Evolutionary conservation across 2,113 vertebrate species (phyloP), one percentile per base, ranked within the genome.

Genomic region (Leucoraja erinaceus): DNA sequence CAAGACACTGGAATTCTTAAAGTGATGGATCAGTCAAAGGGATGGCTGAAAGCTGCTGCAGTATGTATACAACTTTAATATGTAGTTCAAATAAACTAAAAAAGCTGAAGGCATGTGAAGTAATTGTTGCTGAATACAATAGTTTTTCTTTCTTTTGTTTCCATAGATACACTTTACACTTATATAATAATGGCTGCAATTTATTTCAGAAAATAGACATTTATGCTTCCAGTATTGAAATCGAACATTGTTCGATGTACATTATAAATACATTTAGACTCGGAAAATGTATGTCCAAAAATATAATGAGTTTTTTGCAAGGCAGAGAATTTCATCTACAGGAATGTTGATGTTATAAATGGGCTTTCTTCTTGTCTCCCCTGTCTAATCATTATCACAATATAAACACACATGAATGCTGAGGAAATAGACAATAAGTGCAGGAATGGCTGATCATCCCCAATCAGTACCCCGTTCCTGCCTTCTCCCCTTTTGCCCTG

Each of bases 1-100:
- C 94, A 95, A 68, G 97, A 97, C 25, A 74, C 3, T 4, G 96
- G 95, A 0, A 94, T 93, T 18, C 93, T 96, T n/a, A 96, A 94
- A 93, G 95, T 96, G 75, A 94, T 94, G 2, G 93, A 94, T 92
- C 33, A 93, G 33, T 95, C 96, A 1, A 22, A 0, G 6, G 96
- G 96, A 6, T 97, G 97, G 96, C 94, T 97, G 79, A 97, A 96
- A 93, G 96, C 96, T 77, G 94, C 97, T 72, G 96, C 95, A 54
- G 97, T 97, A 93, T 96, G 96, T 96, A 93, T 96, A 93, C 31
- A 28, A 12, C 11, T 88, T 88, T n/a, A 63, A 66, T 63, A 88
- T 63, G 59, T 28, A 88, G n/a, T 63, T 33, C 83, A 63, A 31
- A 28, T 28, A 5, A 86, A 86, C 12, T 28, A 63, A 63, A 28